Evolutionary conservation across 2,113 vertebrate genomes (phyloP).

Genomic region (Acrocephalus kingi): DNA sequence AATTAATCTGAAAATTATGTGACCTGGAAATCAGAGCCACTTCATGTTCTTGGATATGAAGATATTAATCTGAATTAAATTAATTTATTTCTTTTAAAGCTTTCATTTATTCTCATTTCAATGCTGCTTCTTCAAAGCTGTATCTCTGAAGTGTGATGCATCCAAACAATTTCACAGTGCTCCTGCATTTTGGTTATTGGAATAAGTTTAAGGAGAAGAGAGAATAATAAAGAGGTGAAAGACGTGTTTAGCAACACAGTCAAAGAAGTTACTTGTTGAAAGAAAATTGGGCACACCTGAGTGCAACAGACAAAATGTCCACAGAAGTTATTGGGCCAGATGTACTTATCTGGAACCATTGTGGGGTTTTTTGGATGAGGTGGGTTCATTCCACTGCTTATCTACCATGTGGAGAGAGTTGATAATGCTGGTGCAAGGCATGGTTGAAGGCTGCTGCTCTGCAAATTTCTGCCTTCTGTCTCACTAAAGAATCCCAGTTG

Average conservation of each 20-base stretch:
- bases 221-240: not conserved
- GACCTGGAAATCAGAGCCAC: constrained; percentile 20
- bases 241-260: not conserved
- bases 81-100: not conserved
- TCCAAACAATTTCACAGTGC: not conserved
- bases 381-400: not conserved
- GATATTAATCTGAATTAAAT: not conserved
- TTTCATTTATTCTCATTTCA: constrained; percentile 6
- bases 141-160: not conserved
- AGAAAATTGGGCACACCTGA: not conserved
- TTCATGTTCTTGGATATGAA: not conserved
- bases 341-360: not conserved
- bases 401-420: not conserved
- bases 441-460: not conserved
- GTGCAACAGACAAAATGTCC: not conserved
- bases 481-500: not conserved
- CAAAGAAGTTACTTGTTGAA: not conserved
- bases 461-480: not conserved
- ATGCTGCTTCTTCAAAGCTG: not conserved
- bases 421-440: not conserved
- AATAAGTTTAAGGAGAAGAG: not conserved
- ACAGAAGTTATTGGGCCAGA: not conserved
- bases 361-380: not conserved
- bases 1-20: constrained; percentile 35
- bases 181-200: not conserved